A percentile compares a stretch with the other conserved stretches of the same genome.
Conservation (phyloP, 2,888 invertebrate genomes). For the Netelia melanura region DNA sequence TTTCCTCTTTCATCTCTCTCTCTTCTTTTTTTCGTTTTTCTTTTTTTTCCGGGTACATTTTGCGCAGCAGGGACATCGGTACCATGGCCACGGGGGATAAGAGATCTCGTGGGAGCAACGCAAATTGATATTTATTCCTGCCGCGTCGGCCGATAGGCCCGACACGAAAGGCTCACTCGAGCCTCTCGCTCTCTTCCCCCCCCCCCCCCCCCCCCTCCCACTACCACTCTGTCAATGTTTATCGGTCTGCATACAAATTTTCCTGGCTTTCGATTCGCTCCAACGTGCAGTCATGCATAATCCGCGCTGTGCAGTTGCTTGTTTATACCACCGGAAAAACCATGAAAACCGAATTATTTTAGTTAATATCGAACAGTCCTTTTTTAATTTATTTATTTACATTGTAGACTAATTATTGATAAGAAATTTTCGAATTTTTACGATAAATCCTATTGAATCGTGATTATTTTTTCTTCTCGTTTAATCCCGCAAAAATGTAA, state of each 20-base stretch:
- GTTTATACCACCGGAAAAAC: slow-evolving; percentile 36
- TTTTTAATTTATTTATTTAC: background rate
- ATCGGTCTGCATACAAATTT: slow-evolving; percentile 69
- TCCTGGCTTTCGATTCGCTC: slow-evolving; percentile 40
- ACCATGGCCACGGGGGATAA: slow-evolving; percentile 24
- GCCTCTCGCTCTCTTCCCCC: slow-evolving; percentile 35
- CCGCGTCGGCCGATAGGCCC: slow-evolving; percentile 63
- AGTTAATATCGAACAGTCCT: background rate
- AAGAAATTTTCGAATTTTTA: background rate
- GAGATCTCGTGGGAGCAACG: slow-evolving; percentile 41
- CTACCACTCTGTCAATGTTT: slow-evolving; percentile 56
- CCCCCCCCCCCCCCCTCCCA: background rate
- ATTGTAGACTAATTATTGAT: too few species aligned
- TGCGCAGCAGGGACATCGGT: slow-evolving; percentile 1
- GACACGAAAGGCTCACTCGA: slow-evolving; percentile 63
- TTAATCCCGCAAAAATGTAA: background rate
- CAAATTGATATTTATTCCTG: slow-evolving; percentile 70
- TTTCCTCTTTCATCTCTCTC: slow-evolving; percentile 51
- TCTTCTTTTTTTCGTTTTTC: background rate
- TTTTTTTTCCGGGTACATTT: background rate
- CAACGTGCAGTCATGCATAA: slow-evolving; percentile 51
- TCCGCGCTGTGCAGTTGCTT: slow-evolving; percentile 38
- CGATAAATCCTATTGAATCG: background rate
- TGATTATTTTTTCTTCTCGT: background rate
- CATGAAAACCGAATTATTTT: background rate